A percentile compares a stretch with the other conserved stretches of the same genome.
Conservation (phyloP, 1,140 invertebrate genomes). For the Lineus longissimus region DNA sequence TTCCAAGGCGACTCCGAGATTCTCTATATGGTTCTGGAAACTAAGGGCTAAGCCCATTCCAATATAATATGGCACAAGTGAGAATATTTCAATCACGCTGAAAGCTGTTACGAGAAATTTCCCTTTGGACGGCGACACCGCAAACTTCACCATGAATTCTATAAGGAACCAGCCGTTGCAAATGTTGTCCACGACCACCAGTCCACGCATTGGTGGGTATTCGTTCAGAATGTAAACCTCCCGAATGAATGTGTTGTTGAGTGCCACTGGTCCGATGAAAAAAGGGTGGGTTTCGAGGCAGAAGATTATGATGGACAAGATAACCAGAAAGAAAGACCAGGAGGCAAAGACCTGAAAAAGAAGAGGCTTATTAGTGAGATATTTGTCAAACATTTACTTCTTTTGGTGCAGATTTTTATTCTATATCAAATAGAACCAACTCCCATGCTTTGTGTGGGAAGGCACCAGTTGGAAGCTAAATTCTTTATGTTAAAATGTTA, state of each 20-base stretch:
- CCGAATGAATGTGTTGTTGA: constrained; percentile 14
- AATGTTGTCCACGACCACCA: constrained; percentile 23
- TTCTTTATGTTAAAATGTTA: no score
- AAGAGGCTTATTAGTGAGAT: background rate
- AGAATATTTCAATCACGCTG: constrained; percentile 28
- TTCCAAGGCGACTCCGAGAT: background rate
- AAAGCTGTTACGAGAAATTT: constrained; percentile 35
- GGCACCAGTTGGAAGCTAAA: no score
- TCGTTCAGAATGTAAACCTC: constrained; percentile 22
- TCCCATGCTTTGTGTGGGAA: no score
- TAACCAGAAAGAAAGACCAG: constrained; percentile 19
- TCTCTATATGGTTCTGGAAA: background rate
- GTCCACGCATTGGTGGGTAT: constrained; percentile 12
- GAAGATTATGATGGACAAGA: constrained; percentile 26
- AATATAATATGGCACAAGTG: constrained; percentile 35
- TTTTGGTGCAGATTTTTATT: no score
- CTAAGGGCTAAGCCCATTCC: constrained; percentile 47
- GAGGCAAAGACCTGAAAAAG: constrained; percentile 26
- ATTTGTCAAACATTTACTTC: no score
- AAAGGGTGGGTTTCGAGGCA: constrained; percentile 24
- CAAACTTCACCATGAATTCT: constrained; percentile 38
- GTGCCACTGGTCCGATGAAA: no score
- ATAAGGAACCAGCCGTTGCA: constrained; percentile 24
- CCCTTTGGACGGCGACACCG: constrained; percentile 42
- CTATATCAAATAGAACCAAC: no score